Conservation (phyloP, 2,113 vertebrate species). For the Pluvianellus socialis region DNA sequence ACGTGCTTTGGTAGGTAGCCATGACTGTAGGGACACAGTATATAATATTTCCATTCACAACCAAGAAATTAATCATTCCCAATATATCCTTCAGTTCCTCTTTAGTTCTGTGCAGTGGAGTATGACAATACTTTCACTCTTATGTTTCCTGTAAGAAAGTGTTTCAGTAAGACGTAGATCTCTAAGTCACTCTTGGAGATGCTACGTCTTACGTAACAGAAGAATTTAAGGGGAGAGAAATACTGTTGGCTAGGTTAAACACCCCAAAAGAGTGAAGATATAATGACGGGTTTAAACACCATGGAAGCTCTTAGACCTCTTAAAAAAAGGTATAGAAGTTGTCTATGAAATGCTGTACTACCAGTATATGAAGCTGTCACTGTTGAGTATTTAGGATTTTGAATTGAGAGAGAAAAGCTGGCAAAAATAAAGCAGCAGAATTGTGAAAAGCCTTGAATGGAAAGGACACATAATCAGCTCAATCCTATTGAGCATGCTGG, state of each 20-base stretch:
- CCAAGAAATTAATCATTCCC: background rate
- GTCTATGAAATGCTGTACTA: background rate
- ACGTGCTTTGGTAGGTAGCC: background rate
- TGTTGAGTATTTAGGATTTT: background rate
- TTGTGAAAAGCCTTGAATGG: background rate
- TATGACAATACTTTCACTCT: background rate
- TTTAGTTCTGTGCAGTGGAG: background rate
- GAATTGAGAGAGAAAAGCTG: background rate
- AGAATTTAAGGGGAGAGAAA: background rate
- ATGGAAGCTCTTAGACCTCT: background rate
- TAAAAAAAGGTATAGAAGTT: background rate
- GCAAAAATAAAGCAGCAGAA: background rate
- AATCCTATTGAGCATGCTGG: background rate
- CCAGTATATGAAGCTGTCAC: too few species aligned
- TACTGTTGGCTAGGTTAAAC: background rate
- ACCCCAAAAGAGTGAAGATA: background rate
- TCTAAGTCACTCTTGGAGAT: background rate
- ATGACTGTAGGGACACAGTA: background rate
- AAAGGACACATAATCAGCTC: background rate
- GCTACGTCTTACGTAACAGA: rapidly evolving
- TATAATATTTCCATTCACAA: background rate
- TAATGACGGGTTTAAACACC: background rate
- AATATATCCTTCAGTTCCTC: background rate
- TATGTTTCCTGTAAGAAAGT: background rate
- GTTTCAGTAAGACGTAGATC: background rate